A percentile compares a stretch with the other conserved stretches of the same genome.
phyloP scores from a whole-genome alignment of 2,888 invertebrate genomes.

The Lacanobia oleracea region DNA sequence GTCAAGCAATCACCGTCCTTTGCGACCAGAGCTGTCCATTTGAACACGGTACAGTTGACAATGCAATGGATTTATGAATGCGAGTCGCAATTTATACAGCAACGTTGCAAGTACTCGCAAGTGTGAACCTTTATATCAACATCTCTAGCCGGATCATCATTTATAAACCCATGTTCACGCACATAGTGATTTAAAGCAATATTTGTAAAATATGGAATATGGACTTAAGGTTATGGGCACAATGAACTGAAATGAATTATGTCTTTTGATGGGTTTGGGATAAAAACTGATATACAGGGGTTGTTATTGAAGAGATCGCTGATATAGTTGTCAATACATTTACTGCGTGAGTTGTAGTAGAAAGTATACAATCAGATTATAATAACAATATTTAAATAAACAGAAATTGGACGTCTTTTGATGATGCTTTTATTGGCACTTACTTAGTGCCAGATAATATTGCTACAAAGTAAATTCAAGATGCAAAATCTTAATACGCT shows the following conservation, averaged over 20 bases:
- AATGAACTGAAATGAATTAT: slow-evolving; percentile 45
- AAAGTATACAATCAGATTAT: background rate
- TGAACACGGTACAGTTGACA: slow-evolving; percentile 70
- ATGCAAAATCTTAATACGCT: slow-evolving; percentile 7
- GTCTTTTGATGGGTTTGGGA: slow-evolving; percentile 31
- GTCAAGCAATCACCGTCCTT: slow-evolving; percentile 64
- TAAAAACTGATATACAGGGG: slow-evolving; percentile 43
- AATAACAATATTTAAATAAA: background rate
- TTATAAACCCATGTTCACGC: slow-evolving; percentile 75
- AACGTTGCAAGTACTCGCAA: slow-evolving; percentile 74
- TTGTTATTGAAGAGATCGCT: slow-evolving; percentile 10
- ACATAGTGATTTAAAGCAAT: slow-evolving; percentile 72
- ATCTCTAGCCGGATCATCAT: slow-evolving; percentile 76
- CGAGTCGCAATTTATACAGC: slow-evolving; percentile 68
- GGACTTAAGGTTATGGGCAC: slow-evolving; percentile 56
- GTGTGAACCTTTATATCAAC: slow-evolving; percentile 85
- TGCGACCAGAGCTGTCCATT: slow-evolving; percentile 61
- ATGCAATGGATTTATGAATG: slow-evolving; percentile 72
- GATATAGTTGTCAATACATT: slow-evolving; percentile 16
- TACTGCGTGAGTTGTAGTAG: background rate
- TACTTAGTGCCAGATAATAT: background rate
- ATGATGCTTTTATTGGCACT: background rate
- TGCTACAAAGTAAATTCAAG: background rate
- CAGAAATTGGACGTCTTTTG: background rate
- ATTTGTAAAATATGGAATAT: slow-evolving; percentile 67